These are phyloP conservation scores for Drosophila anomalata DNA, from an alignment of 2,888 invertebrate genomes.

Conservation along the genomic window DNA sequence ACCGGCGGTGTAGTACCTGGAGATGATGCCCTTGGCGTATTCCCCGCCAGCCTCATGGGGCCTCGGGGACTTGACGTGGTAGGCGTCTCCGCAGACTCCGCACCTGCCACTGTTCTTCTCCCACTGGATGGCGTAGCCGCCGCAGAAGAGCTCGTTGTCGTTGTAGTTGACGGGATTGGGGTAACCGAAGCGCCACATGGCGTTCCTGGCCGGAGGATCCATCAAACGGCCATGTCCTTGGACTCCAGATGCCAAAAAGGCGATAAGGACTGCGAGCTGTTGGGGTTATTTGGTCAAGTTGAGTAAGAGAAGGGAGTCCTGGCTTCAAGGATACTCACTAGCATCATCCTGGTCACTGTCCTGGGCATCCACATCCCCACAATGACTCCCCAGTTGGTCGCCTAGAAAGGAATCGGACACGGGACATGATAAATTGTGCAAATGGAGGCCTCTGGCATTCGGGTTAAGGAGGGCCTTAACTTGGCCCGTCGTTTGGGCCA, in stretches of 20 bases:
- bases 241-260: slow-evolving; percentile 76
- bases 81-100: slow-evolving; percentile 95
- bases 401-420: slow-evolving; percentile 25
- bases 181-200: slow-evolving; percentile 97
- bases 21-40: slow-evolving; percentile 93
- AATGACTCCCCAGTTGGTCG: slow-evolving; percentile 39
- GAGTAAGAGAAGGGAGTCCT: not conserved
- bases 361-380: slow-evolving; percentile 35
- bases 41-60: slow-evolving; percentile 95
- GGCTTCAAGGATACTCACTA: slow-evolving; percentile 49
- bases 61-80: slow-evolving; percentile 88
- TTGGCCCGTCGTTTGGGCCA: slow-evolving; percentile 27
- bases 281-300: not conserved
- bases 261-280: not conserved
- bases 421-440: slow-evolving; percentile 16
- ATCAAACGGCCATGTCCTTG: slow-evolving; percentile 93
- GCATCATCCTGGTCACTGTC: slow-evolving; percentile 35
- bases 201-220: slow-evolving; percentile 96
- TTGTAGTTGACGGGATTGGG: slow-evolving; percentile 97
- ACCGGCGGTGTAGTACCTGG: slow-evolving; percentile 91
- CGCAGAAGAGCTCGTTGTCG: slow-evolving; percentile 97
- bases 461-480: slow-evolving; percentile 26
- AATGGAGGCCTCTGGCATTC: slow-evolving; percentile 9
- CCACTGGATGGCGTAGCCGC: slow-evolving; percentile 95
- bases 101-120: slow-evolving; percentile 93